Evolutionary conservation across 2,113 vertebrate genomes (phyloP), one percentile per base, ranked within the genome.

Genomic region (Athene noctua): DNA sequence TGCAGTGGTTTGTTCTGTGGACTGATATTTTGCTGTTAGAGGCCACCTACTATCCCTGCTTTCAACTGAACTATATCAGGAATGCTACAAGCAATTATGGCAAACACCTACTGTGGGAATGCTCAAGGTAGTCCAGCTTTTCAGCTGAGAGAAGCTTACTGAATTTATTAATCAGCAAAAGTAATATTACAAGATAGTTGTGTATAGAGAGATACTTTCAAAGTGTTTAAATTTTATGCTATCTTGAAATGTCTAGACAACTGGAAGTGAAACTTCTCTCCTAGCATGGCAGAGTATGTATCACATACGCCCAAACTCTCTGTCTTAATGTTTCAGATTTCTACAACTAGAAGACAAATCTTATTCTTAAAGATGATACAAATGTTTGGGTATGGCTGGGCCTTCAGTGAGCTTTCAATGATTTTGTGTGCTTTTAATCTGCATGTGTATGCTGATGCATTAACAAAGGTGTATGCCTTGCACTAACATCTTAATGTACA

Each of bases 21-120:
- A 38, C 22, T 90, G 62, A 15, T 13, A 22, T 88, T 96, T 96
- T 94, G 74, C 85, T 88, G 26, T 75, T 82, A 84, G 80, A 86
- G 74, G 79, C 55, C 61, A 23, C 70, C 94, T 94, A 81, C 3
- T 21, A 85, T 32, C 94, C n/a, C n/a, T 94, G 34, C 90, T 96
- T 97, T 97, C 68, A 90, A 16, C 42, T 92, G 94, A 92, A 55
- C 97, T 51, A 10, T 80, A 79, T 85, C 82, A 92, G 85, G 81
- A 91, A 72, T 79, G 59, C 61, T 91, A 32, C 66, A 91, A 80
- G 90, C 72, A 93, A 86, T 96, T 94, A 52, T 11, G 81, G 38
- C 67, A 80, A 87, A 62, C 65, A 77, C 62, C 90, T 87, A 72
- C 85, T 96, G 32, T 83, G 32, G 67, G 67, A 71, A 74, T 7